A percentile compares a stretch with the other conserved stretches of the same genome.
Evolutionary conservation across 2,888 invertebrate species (phyloP).

Genomic region (Meganola albula): DNA sequence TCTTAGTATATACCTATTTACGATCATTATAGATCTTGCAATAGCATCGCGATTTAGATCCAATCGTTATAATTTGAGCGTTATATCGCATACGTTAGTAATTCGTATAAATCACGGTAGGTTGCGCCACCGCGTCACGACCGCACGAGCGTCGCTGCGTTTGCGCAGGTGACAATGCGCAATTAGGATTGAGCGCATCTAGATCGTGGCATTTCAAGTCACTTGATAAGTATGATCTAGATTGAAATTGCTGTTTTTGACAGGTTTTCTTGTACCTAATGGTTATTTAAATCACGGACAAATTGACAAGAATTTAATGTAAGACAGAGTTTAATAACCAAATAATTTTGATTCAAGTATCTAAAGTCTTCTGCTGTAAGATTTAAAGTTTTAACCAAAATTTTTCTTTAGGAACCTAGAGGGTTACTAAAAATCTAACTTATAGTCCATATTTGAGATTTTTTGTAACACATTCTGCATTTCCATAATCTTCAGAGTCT

Average conservation of each 20-base stretch:
- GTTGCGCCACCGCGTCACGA: slow-evolving; percentile 54
- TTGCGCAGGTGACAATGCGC: slow-evolving; percentile 47
- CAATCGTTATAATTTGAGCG: slow-evolving; percentile 49
- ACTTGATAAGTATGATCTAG: slow-evolving; percentile 22
- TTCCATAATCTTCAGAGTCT: too few species aligned
- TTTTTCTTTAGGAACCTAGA: too few species aligned
- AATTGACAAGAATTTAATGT: too few species aligned
- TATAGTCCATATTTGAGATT: too few species aligned
- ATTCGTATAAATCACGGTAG: slow-evolving; percentile 57
- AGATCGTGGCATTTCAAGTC: slow-evolving; percentile 27
- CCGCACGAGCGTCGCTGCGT: slow-evolving; percentile 44
- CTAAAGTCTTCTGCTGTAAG: too few species aligned
- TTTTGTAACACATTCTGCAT: too few species aligned
- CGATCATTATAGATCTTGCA: slow-evolving; percentile 16
- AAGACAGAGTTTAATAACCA: too few species aligned
- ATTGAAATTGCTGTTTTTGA: slow-evolving; percentile 16
- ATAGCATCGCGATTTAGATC: slow-evolving; percentile 25
- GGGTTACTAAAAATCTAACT: too few species aligned
- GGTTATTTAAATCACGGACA: too few species aligned
- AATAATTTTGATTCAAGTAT: too few species aligned
- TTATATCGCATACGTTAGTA: slow-evolving; percentile 48
- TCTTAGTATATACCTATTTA: too few species aligned
- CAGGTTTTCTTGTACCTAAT: slow-evolving; percentile 6
- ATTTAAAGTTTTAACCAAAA: too few species aligned
- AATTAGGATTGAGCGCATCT: slow-evolving; percentile 50